Conservation (phyloP, 1,140 invertebrate species). For the Hermetia illucens region DNA sequence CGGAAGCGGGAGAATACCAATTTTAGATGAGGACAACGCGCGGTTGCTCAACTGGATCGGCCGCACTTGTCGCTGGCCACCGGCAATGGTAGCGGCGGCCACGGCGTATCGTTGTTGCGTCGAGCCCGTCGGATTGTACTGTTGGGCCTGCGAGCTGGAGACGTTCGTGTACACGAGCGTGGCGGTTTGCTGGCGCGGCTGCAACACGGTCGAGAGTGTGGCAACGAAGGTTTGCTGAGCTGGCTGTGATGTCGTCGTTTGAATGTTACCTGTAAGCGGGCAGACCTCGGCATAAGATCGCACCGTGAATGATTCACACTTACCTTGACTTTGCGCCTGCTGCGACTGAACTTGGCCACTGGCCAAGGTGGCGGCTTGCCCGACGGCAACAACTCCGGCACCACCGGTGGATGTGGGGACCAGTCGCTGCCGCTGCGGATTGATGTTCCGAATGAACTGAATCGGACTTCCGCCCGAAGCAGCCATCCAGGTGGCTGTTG, state of each 20-base stretch:
- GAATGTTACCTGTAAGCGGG: conserved; percentile 1
- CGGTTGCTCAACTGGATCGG: conserved; percentile 22
- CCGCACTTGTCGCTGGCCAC: conserved; percentile 16
- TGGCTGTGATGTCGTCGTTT: conserved; percentile 7
- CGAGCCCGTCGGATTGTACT: conserved; percentile 17
- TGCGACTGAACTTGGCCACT: conserved; percentile 6
- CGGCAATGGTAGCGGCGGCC: conserved; percentile 16
- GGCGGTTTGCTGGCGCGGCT: conserved; percentile 25
- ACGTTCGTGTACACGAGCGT: conserved; percentile 24
- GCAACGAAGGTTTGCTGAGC: conserved; percentile 18
- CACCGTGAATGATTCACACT: not conserved
- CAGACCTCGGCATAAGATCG: not conserved
- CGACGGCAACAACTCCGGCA: conserved; percentile 2
- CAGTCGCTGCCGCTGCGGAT: conserved; percentile 12
- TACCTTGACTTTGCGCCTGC: conserved; percentile 12
- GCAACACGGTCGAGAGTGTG: conserved; percentile 26
- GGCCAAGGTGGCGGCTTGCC: conserved; percentile 13
- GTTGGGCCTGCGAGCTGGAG: conserved; percentile 11
- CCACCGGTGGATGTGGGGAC: conserved; percentile 7
- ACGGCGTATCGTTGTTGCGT: conserved; percentile 20
- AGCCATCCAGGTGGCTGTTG: conserved; percentile 29
- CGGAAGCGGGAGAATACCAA: conserved; percentile 8
- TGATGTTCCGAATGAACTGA: conserved; percentile 24
- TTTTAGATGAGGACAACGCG: conserved; percentile 16
- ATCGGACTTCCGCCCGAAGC: conserved; percentile 17